phyloP scores from a whole-genome alignment of 2,113 vertebrate species.

The Paradoxurus hermaphroditus region DNA sequence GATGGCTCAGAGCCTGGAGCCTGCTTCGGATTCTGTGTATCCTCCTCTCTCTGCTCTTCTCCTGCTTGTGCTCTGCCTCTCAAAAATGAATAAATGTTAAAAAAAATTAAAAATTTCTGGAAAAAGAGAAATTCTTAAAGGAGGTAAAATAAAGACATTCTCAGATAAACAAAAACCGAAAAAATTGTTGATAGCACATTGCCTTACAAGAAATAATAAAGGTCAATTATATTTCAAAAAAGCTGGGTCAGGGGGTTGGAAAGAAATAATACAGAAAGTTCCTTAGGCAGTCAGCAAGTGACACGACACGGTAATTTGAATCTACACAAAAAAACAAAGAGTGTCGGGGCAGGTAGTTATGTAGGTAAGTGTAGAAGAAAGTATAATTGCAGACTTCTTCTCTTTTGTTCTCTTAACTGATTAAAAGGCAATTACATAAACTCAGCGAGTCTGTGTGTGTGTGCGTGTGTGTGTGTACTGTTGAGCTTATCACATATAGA shows the following conservation, averaged over 20 bases:
- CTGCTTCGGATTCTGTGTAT: too few species aligned
- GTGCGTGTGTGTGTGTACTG: background rate
- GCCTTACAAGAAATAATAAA: background rate
- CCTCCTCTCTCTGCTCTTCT: too few species aligned
- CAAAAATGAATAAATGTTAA: too few species aligned
- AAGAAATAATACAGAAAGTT: background rate
- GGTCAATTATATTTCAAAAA: background rate
- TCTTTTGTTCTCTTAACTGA: background rate
- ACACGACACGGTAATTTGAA: background rate
- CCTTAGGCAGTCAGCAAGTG: background rate
- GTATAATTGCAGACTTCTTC: background rate
- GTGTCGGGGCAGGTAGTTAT: background rate
- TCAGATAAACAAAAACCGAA: conserved; percentile 4
- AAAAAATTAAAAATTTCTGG: background rate
- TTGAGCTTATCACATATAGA: background rate
- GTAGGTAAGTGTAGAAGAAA: background rate
- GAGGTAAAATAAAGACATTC: conserved; percentile 6
- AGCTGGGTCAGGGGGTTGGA: background rate
- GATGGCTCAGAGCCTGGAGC: too few species aligned
- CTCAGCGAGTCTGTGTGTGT: background rate
- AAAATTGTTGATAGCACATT: background rate
- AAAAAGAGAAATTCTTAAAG: background rate
- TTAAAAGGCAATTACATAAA: background rate
- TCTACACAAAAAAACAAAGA: background rate
- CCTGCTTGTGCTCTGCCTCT: too few species aligned